Evolutionary conservation across 2,113 vertebrate species (phyloP), one percentile per base, ranked within the genome.

Genomic region (Butorides virescens): DNA sequence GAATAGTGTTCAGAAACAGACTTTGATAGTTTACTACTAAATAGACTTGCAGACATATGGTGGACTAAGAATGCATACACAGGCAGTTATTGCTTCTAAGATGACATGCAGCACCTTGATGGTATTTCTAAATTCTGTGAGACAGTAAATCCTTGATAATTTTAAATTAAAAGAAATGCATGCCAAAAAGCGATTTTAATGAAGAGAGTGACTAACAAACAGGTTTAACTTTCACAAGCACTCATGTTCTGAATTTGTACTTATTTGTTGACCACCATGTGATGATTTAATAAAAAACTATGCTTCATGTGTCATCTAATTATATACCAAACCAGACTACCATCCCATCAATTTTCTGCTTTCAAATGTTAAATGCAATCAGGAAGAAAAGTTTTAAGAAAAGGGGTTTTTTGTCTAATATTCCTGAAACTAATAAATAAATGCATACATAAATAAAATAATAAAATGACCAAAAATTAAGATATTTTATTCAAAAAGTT

Each of bases 391-490:
- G 42, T 44, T 44, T 44, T 75, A 68, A 59, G 29, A 80, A 77
- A 73, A 46, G 0, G 2, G 20, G 19, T 1, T 2, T 11, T 61
- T 90, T 2, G 2, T 23, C 19, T 61, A 49, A 61, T 37, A 53
- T 55, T 73, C 11, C 12, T 65, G 34, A 95, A 77, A 42, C 1
- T 7, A 67, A 46, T 15, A 32, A 15, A n/a, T 27, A 70, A 11
- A 44, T 10, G 29, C 9, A 36, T 32, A 36, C 2, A 49, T 16
- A 49, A 42, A 32, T 62, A 15, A 78, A 13, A 77, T 34, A 56
- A 10, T 44, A 50, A 46, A n/a, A 7, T 8, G 3, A 42, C 13
- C 32, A 44, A 18, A 49, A 3, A 2, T 34, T 13, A 67, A 71
- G 18, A 58, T 1, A 17, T 59, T 72, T 78, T 36, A 47, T 78